Evolutionary conservation across 2,113 vertebrate genomes (phyloP).

Genomic region (Cervus canadensis): DNA sequence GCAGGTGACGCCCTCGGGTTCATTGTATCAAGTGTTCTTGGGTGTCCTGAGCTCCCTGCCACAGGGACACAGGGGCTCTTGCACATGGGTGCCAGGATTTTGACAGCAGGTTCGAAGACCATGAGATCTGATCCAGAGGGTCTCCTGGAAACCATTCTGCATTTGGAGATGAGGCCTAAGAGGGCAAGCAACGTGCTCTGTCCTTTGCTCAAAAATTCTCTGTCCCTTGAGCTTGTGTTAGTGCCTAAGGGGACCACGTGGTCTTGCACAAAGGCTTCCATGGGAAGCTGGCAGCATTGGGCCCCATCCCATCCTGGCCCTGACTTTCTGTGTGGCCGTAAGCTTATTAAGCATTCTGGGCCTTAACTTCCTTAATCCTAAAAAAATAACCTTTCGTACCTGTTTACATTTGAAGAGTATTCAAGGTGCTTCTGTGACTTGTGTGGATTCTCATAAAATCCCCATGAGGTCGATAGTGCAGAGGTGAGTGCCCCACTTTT

Average conservation of each 20-base stretch:
- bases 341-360: not conserved
- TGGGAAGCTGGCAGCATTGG: not conserved
- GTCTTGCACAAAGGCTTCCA: not conserved
- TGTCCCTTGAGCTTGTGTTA: no score
- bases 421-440: not conserved
- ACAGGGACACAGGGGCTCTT: fast-evolving
- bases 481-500: not conserved
- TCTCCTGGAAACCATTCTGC: not conserved
- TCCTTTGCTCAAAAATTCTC: not conserved
- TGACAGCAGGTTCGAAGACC: not conserved
- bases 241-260: fast-evolving
- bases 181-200: not conserved
- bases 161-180: no score
- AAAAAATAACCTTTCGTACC: not conserved
- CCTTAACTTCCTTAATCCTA: not conserved
- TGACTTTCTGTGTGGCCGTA: not conserved
- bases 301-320: not conserved
- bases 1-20: not conserved
- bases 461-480: fast-evolving
- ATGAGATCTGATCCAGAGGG: no score
- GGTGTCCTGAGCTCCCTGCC: not conserved
- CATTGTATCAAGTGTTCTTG: fast-evolving
- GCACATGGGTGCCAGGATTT: not conserved
- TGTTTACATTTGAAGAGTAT: not conserved
- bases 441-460: not conserved